Conservation (phyloP, 2,113 vertebrate species). For the Apistogramma diplotaenia region DNA sequence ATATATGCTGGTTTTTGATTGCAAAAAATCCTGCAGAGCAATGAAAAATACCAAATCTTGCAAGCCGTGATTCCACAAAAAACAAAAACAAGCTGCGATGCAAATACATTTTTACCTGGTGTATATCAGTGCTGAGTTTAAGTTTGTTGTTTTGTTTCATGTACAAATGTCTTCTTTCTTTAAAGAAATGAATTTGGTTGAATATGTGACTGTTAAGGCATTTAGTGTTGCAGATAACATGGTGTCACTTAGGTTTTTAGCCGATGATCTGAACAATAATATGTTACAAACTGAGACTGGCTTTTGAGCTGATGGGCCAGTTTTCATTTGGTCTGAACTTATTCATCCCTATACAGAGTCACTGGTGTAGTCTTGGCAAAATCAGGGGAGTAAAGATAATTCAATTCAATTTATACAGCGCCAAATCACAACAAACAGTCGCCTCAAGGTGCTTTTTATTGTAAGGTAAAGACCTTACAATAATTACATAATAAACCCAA, state of each 20-base stretch:
- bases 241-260: not conserved
- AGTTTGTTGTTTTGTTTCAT: conserved; percentile 1
- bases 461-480: too few relatives aligned
- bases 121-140: not conserved
- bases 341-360: not conserved
- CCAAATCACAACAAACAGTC: too few relatives aligned
- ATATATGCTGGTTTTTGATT: not conserved
- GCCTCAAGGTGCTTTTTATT: too few relatives aligned
- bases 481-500: too few relatives aligned
- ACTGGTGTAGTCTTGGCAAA: not conserved
- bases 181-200: too few relatives aligned
- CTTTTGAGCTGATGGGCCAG: not conserved
- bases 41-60: not conserved
- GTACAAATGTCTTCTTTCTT: not conserved
- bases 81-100: not conserved
- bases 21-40: not conserved
- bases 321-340: not conserved
- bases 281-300: not conserved
- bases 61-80: not conserved
- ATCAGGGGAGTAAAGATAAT: too few relatives aligned
- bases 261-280: not conserved
- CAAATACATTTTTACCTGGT: not conserved
- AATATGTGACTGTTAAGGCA: not conserved
- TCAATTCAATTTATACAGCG: too few relatives aligned
- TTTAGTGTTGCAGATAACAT: not conserved